phyloP scores from a whole-genome alignment of 2,113 vertebrate species.

The Nesoenas mayeri region DNA sequence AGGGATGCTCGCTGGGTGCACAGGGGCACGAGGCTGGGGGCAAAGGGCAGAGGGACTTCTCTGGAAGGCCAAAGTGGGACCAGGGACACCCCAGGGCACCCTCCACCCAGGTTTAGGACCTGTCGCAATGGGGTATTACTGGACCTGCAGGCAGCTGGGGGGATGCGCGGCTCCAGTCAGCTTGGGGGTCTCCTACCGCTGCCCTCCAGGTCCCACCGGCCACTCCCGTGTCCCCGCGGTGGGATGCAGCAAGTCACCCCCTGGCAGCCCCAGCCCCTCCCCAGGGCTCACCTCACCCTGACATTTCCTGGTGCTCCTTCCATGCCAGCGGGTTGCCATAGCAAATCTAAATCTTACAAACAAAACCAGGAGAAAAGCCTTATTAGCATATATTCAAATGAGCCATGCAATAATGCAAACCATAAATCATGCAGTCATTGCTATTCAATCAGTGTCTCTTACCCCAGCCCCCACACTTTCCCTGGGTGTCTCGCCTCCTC shows the following conservation, averaged over 20 bases:
- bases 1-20: fast-evolving
- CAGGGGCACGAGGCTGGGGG: background rate
- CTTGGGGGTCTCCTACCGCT: background rate
- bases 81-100: background rate
- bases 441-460: slow-evolving; percentile 46
- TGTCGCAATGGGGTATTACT: background rate
- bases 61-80: fast-evolving
- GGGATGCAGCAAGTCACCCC: background rate
- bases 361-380: slow-evolving; percentile 48
- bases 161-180: background rate
- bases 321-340: slow-evolving; percentile 63
- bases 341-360: slow-evolving; percentile 61
- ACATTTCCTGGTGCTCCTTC: slow-evolving; percentile 47
- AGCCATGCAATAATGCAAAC: slow-evolving; percentile 56
- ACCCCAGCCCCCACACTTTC: slow-evolving; percentile 29
- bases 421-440: slow-evolving; percentile 54
- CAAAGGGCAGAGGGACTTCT: background rate
- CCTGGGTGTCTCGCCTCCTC: background rate
- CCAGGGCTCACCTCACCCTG: slow-evolving; percentile 41
- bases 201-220: background rate
- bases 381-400: slow-evolving; percentile 72
- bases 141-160: background rate
- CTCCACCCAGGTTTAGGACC: background rate
- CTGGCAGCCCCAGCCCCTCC: background rate
- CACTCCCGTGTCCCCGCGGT: background rate